Percentiles rank a stretch among this genome's conserved stretches.
Evolutionary conservation across 2,888 invertebrate species (phyloP).

Genomic region (Steinernema hermaphroditum): DNA sequence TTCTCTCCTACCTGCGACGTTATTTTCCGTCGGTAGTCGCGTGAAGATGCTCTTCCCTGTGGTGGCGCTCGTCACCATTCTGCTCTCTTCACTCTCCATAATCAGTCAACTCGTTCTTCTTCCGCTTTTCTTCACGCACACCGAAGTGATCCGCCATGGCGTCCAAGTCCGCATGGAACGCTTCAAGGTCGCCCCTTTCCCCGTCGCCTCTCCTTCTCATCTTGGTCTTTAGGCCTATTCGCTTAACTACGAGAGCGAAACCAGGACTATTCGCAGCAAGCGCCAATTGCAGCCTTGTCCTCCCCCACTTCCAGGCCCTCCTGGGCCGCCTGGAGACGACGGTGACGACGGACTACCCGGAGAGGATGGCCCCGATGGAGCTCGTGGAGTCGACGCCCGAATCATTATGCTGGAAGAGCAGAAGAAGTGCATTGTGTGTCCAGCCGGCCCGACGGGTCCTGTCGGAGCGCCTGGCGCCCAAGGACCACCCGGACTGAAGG

Average conservation of each 20-base stretch:
- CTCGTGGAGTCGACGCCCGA: constrained; percentile 56
- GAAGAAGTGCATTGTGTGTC: constrained; percentile 57
- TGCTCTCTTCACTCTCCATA: constrained; percentile 45
- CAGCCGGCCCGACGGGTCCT: constrained; percentile 43
- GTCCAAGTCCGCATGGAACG: constrained; percentile 43
- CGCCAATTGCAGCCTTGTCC: constrained; percentile 43
- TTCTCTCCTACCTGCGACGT: not conserved
- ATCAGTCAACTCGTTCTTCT: constrained; percentile 44
- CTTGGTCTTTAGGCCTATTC: constrained; percentile 41
- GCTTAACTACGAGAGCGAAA: constrained; percentile 40
- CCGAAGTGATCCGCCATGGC: constrained; percentile 40
- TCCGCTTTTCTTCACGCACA: constrained; percentile 43
- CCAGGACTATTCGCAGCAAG: constrained; percentile 14
- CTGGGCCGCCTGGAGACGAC: constrained; percentile 40
- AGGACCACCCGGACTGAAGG: constrained; percentile 42
- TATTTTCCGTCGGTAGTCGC: not conserved
- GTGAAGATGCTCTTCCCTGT: constrained; percentile 45
- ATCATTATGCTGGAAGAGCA: constrained; percentile 59
- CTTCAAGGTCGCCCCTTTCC: constrained; percentile 41
- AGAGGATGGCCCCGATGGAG: constrained; percentile 43
- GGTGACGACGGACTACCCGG: constrained; percentile 44
- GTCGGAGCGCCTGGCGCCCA: constrained; percentile 45
- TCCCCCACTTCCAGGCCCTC: constrained; percentile 41
- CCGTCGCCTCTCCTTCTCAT: not conserved
- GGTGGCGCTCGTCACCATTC: constrained; percentile 44